Base-by-base conservation (phyloP, 2,888 invertebrate genomes). In the Chrysolina haemoptera region DNA sequence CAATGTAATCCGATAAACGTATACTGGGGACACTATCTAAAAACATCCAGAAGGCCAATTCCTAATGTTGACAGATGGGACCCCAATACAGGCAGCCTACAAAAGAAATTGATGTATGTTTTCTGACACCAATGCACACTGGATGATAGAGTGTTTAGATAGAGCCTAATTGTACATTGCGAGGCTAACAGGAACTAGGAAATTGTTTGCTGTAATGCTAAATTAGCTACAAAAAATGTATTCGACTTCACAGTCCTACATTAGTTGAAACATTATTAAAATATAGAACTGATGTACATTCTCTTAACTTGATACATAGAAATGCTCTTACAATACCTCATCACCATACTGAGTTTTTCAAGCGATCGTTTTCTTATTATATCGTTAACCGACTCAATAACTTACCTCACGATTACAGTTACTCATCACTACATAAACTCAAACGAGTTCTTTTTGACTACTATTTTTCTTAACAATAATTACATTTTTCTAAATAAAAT, bases 1-100 rank as follows among this genome's bases (percentile, higher is more conserved):
- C 67, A 70, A 76, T 68, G 70, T 80, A 79, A 80, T 79, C 79
- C 78, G 78, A 79, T 79, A 78, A 80, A 79, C 74, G 68, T 67
- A 67, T 68, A 62, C 62, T 63, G 46, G 68, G 53, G 62, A 66
- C 68, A 69, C 65, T 59, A 67, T 65, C 64, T 64, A 68, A 70
- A 74, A 74, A 71, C 70, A 68, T 59, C 71, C 48, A 68, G 65
- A 64, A 74, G 74, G 68, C 71, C 74, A 68, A 74, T 74, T 74
- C 64, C 62, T 46, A 67, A 74, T 62, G 68, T 71, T 71, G 74
- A 71, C 71, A 68, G 71, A 68, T 74, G 70, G 71, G 74, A 41
- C 68, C 63, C 16, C 18, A 22, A 22, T 16, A 41, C 35, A 35
- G 62, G 50, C 20, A 59, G 68, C 68, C 59, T 43, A 63, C 46